phyloP scores from a whole-genome alignment of 2,113 vertebrate genomes.

The Xyrauchen texanus region DNA sequence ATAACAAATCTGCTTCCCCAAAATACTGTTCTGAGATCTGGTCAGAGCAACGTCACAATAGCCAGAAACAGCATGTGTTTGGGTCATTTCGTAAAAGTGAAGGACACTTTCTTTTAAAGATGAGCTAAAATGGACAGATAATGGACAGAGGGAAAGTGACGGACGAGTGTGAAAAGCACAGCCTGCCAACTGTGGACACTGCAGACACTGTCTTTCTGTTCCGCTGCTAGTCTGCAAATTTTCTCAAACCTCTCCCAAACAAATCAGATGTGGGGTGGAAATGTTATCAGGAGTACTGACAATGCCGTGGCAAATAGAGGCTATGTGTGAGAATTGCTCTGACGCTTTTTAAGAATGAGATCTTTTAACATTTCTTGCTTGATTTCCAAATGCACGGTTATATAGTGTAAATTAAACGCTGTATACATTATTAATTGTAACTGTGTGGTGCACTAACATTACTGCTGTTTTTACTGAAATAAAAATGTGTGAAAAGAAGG shows the following conservation, averaged over 20 bases:
- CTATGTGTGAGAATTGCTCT: constrained; percentile 22
- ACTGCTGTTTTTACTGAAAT: no score
- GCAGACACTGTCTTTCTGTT: constrained; percentile 73
- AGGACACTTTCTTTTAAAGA: constrained; percentile 62
- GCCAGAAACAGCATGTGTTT: no score
- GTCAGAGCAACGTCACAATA: no score
- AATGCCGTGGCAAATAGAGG: constrained; percentile 31
- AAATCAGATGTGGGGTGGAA: constrained; percentile 42
- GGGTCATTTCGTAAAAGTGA: no score
- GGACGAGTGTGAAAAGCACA: constrained; percentile 79
- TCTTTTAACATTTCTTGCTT: neutral
- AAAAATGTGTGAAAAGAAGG: no score
- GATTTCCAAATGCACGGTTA: no score
- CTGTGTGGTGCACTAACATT: no score
- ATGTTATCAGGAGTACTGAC: constrained; percentile 40
- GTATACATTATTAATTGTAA: no score
- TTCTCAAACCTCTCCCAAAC: constrained; percentile 61
- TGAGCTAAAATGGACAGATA: constrained; percentile 77
- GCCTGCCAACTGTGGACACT: constrained; percentile 64
- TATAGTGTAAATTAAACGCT: no score
- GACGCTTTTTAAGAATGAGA: neutral
- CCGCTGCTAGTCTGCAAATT: constrained; percentile 63
- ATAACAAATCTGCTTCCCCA: no score
- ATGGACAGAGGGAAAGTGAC: constrained; percentile 80
- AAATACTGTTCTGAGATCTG: no score